Evolutionary conservation across 1,140 invertebrate species (phyloP).

Genomic region (Marisa cornuarietis): DNA sequence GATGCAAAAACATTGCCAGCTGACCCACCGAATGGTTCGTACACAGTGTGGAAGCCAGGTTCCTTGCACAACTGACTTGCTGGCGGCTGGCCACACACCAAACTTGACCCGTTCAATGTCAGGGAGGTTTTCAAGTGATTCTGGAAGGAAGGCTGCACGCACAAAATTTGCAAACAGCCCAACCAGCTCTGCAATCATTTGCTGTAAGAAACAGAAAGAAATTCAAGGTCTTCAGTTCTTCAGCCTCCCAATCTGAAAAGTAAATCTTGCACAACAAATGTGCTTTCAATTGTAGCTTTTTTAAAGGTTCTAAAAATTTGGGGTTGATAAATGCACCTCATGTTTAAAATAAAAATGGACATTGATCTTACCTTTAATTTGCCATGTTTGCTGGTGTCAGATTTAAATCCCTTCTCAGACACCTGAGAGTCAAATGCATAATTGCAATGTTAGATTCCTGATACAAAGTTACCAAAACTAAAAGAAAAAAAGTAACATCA

Average conservation of each 20-base stretch:
- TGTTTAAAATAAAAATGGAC: not conserved
- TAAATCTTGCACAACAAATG: not conserved
- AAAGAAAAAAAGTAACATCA: not conserved
- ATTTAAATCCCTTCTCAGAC: conserved; percentile 42
- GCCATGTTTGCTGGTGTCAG: conserved; percentile 74
- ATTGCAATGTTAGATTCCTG: too few relatives aligned
- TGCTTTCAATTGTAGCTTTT: too few relatives aligned
- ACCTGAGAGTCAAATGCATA: conserved; percentile 14
- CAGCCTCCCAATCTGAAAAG: not conserved
- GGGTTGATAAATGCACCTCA: not conserved
- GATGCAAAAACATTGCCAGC: not conserved
- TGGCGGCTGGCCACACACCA: conserved; percentile 58
- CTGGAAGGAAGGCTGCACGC: conserved; percentile 74
- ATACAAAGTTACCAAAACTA: too few relatives aligned
- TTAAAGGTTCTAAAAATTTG: not conserved
- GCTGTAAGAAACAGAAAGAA: conserved; percentile 50
- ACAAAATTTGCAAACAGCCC: conserved; percentile 75
- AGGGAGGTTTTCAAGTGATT: conserved; percentile 65
- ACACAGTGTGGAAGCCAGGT: conserved; percentile 84
- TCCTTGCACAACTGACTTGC: conserved; percentile 62
- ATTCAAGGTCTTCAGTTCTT: not conserved
- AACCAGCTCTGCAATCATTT: conserved; percentile 76
- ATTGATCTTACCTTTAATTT: conserved; percentile 74
- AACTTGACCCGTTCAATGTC: conserved; percentile 46
- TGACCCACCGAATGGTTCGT: conserved; percentile 71